phyloP scores from a whole-genome alignment of 2,113 vertebrate genomes.

The Larimichthys crocea region DNA sequence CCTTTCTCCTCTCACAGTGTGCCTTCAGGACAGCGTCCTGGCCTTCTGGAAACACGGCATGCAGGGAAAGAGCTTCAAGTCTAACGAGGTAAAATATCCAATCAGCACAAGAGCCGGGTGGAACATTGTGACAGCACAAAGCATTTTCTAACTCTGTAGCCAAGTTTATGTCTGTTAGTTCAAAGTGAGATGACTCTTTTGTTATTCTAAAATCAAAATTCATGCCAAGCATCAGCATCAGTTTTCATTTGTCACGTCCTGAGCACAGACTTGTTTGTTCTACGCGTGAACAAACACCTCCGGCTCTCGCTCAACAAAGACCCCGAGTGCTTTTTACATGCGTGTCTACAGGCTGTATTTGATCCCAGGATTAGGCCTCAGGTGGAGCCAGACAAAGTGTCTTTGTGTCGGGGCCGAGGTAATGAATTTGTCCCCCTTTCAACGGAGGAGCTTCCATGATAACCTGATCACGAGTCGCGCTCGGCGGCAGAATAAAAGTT shows the following conservation, averaged over 20 bases:
- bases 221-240: background rate
- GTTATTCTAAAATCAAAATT: background rate
- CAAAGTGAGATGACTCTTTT: background rate
- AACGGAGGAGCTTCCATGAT: conserved; percentile 29
- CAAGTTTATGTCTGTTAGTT: no score
- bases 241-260: background rate
- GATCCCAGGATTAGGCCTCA: conserved; percentile 52
- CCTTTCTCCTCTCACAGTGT: conserved; percentile 83
- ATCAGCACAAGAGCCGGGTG: no score
- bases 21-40: conserved; percentile 98
- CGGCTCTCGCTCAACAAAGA: conserved; percentile 29
- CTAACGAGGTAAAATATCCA: conserved; percentile 91
- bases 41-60: conserved; percentile 99
- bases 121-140: background rate
- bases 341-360: conserved; percentile 10
- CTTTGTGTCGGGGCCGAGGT: conserved; percentile 45
- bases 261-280: conserved; percentile 26
- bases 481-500: conserved; percentile 66
- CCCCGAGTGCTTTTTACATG: conserved; percentile 10
- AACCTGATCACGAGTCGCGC: conserved; percentile 61
- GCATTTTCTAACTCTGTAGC: no score
- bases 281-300: conserved; percentile 40
- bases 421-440: conserved; percentile 65
- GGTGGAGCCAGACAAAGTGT: conserved; percentile 43
- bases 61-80: conserved; percentile 99